These are phyloP conservation scores for Siniperca obscura DNA, from an alignment of 2,797 vertebrate genomes.

Conservation along the genomic window DNA sequence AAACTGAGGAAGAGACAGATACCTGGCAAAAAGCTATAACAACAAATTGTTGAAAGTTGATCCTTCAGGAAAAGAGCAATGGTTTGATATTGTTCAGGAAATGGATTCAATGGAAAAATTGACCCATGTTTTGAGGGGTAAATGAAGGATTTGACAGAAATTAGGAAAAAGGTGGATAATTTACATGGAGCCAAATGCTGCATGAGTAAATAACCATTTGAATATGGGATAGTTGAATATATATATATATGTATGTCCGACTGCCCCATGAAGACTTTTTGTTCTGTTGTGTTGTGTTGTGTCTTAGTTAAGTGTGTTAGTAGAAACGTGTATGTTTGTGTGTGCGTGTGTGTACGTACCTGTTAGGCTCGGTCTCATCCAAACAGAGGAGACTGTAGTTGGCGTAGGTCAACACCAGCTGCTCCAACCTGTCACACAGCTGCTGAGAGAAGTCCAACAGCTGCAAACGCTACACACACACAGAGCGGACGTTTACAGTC, in stretches of 20 bases:
- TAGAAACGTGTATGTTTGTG: not conserved
- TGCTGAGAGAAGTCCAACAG: conserved; percentile 88
- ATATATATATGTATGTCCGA: not conserved
- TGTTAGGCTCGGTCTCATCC: conserved; percentile 83
- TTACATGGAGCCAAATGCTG: not conserved
- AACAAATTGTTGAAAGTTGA: not conserved
- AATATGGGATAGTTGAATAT: not conserved
- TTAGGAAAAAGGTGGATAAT: not conserved
- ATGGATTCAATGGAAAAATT: not conserved
- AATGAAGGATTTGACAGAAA: not conserved
- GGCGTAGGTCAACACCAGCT: conserved; percentile 85
- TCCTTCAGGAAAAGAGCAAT: not conserved
- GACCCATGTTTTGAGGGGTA: too few relatives aligned
- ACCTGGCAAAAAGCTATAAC: not conserved
- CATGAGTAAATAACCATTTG: not conserved
- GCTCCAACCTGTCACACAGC: conserved; percentile 85
- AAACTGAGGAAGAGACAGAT: not conserved
- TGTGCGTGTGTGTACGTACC: conserved; percentile 66
- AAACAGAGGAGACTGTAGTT: conserved; percentile 81
- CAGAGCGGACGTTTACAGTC: not conserved
- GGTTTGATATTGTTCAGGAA: not conserved
- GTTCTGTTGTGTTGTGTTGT: not conserved
- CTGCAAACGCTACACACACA: conserved; percentile 63
- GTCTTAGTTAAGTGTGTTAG: not conserved
- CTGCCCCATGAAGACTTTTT: not conserved